phyloP scores from a whole-genome alignment of 2,888 invertebrate species.

The Girardia tigrina region DNA sequence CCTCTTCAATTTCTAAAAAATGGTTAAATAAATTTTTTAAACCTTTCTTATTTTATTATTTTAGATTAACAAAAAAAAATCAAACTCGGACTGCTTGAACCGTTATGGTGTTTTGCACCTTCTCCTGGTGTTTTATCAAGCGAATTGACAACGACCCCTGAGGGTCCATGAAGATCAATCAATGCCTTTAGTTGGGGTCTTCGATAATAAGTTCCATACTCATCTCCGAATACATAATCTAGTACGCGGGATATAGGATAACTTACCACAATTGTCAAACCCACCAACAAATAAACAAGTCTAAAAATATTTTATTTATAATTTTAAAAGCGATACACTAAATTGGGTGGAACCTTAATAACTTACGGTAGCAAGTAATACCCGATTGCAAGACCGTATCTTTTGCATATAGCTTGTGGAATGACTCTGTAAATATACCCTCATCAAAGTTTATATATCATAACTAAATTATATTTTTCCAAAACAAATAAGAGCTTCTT shows the following conservation, averaged over 20 bases:
- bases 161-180: conserved; percentile 45
- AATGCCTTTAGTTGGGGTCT: conserved; percentile 46
- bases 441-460: too few species aligned
- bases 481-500: too few species aligned
- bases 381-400: conserved; percentile 47
- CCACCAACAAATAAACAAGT: conserved; percentile 46
- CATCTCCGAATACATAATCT: conserved; percentile 46
- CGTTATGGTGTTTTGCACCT: neutral
- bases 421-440: conserved; percentile 45
- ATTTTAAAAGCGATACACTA: neutral
- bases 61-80: neutral
- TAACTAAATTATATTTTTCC: too few species aligned
- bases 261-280: conserved; percentile 43
- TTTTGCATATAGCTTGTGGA: conserved; percentile 48
- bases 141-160: neutral
- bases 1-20: neutral
- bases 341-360: neutral
- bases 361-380: conserved; percentile 46
- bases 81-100: neutral
- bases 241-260: conserved; percentile 48
- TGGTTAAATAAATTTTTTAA: neutral
- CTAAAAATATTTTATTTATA: conserved; percentile 38
- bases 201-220: conserved; percentile 45
- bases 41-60: neutral
- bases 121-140: neutral